Conservation (phyloP, 2,888 invertebrate species). For the Caradrina clavipalpis region DNA sequence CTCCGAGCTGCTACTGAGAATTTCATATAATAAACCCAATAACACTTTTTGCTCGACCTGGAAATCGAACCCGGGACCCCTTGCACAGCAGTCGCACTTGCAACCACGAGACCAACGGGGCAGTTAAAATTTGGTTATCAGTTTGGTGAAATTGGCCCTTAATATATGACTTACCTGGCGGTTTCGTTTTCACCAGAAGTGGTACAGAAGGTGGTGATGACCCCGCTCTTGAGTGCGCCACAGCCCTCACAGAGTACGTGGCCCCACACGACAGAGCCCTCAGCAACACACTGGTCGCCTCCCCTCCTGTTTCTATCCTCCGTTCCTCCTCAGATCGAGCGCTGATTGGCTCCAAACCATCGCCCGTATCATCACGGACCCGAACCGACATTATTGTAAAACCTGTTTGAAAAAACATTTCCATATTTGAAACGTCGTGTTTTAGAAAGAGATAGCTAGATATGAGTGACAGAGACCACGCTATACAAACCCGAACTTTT, state of each 20-base stretch:
- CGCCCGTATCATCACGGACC: conserved; percentile 82
- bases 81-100: too few species aligned
- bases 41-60: too few species aligned
- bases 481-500: background rate
- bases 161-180: conserved; percentile 80
- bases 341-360: conserved; percentile 75
- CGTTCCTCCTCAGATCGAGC: conserved; percentile 82
- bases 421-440: background rate
- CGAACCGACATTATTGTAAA: conserved; percentile 87
- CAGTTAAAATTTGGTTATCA: too few species aligned
- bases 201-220: conserved; percentile 83
- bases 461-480: background rate
- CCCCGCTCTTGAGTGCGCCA: conserved; percentile 85
- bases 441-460: too few species aligned
- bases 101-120: too few species aligned
- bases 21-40: too few species aligned
- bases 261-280: conserved; percentile 85
- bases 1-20: too few species aligned
- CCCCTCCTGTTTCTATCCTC: conserved; percentile 83
- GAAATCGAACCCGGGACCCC: too few species aligned
- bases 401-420: conserved; percentile 66
- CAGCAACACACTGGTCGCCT: conserved; percentile 79
- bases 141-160: too few species aligned
- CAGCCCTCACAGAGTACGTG: conserved; percentile 83
- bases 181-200: conserved; percentile 84